Evolutionary conservation across 2,113 vertebrate genomes (phyloP).

Genomic region (Coryphaenoides rupestris): DNA sequence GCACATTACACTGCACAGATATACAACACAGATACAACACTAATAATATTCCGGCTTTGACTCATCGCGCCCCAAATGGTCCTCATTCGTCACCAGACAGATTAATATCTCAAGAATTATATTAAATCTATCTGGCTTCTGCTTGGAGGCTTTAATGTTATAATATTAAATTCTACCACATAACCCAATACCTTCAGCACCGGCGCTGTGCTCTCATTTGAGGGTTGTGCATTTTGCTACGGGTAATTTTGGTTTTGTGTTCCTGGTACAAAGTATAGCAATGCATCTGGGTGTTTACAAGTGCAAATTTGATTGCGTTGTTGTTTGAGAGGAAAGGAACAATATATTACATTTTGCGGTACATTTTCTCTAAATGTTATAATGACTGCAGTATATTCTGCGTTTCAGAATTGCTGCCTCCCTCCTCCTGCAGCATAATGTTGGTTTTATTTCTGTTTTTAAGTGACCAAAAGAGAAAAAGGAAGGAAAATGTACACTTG

Average conservation of each 20-base stretch:
- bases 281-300: conserved; percentile 14
- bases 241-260: conserved; percentile 15
- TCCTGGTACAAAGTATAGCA: neutral
- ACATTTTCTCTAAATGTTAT: neutral
- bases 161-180: conserved; percentile 24
- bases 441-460: too few relatives aligned
- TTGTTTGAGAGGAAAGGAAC: too few relatives aligned
- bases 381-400: too few relatives aligned
- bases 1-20: neutral
- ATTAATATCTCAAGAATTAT: conserved; percentile 42
- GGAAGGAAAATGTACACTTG: neutral
- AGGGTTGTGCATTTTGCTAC: conserved; percentile 26
- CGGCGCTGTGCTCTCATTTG: conserved; percentile 21
- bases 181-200: conserved; percentile 41
- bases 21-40: conserved; percentile 5
- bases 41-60: conserved; percentile 8
- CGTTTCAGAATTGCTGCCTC: neutral
- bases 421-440: neutral
- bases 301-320: neutral
- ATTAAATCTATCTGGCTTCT: conserved; percentile 27
- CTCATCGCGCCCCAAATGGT: conserved; percentile 18
- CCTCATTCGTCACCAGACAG: conserved; percentile 36
- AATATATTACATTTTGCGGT: too few relatives aligned
- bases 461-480: neutral
- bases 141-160: conserved; percentile 27